Base-by-base conservation (phyloP, 2,888 invertebrate genomes). In the Halictus ligatus region DNA sequence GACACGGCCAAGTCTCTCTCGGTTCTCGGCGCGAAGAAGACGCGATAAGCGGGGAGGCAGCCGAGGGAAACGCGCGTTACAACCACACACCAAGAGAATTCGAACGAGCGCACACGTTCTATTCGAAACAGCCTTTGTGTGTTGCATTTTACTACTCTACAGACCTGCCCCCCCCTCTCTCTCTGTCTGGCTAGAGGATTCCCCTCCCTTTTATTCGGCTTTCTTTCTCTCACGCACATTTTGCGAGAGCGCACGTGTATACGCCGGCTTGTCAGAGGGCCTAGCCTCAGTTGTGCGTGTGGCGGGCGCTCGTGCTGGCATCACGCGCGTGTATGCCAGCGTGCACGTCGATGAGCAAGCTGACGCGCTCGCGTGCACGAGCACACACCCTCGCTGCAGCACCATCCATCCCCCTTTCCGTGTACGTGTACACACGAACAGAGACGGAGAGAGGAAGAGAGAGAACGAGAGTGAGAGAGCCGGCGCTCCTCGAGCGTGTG, bases 1-100 rank as follows among this genome's bases (percentile, higher is more conserved):
- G 88, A 81, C 80, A 71, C 89, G 81, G 79, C 85, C 78, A 80
- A 89, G 82, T 84, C 64, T 54, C 69, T 50, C 83, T 64, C 80
- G 69, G 69, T 72, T 81, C 67, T 75, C 6, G 60, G 50, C 79
- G 80, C 25, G 79, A 80, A 80, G 86, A 82, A 83, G 74, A 78
- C 35, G 71, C 86, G 83, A 83, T 82, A 78, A 86, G 72, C 77
- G 77, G 58, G 46, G 78, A 43, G 25, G 25, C 40, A 43, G 58
- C 48, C n/a, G 72, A 78, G 78, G 72, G 72, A 83, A 86, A 85
- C 81, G 75, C 80, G 85, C 78, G 80, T 85, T 69, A 54, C 67
- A 35, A 77, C 12, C 75, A 54, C 75, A 64, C 67, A n/a, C n/a
- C n/a, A 12, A 40, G 40, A 29, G 69, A 69, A 69, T 40, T 40